Base-by-base conservation (phyloP, 2,888 invertebrate species). In the Saturnia japonica region DNA sequence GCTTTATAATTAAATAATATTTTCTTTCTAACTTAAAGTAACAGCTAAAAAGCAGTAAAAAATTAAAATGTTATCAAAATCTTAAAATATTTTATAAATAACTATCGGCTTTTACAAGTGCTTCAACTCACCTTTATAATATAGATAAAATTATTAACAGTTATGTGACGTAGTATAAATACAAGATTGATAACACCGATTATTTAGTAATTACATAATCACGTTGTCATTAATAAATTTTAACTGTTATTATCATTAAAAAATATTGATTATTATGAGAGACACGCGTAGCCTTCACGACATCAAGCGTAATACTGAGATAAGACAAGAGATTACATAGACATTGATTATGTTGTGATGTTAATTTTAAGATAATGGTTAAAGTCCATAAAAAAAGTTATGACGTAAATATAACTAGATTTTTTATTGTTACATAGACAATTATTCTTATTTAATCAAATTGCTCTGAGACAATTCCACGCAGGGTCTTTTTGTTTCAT, bases 241-340 rank as follows among this genome's bases (percentile, higher is more conserved):
- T 64, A 19, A 64, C 19, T n/a, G 14, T 28, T 25, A 60, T 60
- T 28, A 14, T 14, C 25, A 60, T 28, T 1, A 40, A 64, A 66
- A 40, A 67, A 19, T 70, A 40, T 9, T 54, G 9, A 43, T 43
- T 43, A 68, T 68, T 60, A 62, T 66, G 62, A 42, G 25, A 67
- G 28, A 71, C 74, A 77, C 78, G 68, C 73, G 74, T 73, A 73
- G 22, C 68, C 72, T 69, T 67, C 66, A 64, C 74, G 72, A 74
- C 72, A 70, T 57, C 73, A 68, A 70, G 68, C 47, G 71, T 70
- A 42, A 71, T 67, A 78, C 77, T 77, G 57, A 60, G 22, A n/a
- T n/a, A n/a, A n/a, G n/a, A n/a, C n/a, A n/a, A n/a, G n/a, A n/a
- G n/a, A n/a, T n/a, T n/a, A n/a, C n/a, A n/a, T n/a, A n/a, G n/a